Base-by-base conservation (phyloP, 2,888 invertebrate species). In the Drosophila antonietae region DNA sequence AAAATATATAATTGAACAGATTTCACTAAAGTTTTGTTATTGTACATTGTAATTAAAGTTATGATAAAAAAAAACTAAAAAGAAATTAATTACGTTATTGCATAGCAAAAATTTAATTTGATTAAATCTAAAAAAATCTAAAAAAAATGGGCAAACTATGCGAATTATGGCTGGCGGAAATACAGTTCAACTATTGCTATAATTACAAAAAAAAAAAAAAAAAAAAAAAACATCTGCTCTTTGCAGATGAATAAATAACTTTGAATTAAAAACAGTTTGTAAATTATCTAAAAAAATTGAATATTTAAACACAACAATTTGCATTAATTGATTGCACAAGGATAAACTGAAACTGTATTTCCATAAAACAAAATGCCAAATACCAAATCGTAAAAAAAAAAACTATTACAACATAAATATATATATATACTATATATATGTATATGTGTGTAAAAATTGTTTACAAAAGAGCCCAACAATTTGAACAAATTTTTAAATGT, bases 401-500 rank as follows among this genome's bases (percentile, higher is more conserved):
- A 12, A n/a, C 49, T 10, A 41, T 28, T 2, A 39, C 15, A 39
- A 31, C 9, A 28, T 5, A 51, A 43, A 53, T 51, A 62, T 57
- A 43, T 60, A 59, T 47, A 28, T 37, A 39, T 39, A 15, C 6
- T 39, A 15, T 15, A 15, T 39, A 39, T 14, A 39, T 37, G 44
- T 41, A 57, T 49, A 35, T 28, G 0, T 43, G 43, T 15, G 46
- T 23, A n/a, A 37, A 58, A 23, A 52, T 56, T 72, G 81, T 79
- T 81, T 73, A 77, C 77, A 79, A 55, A 49, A 35, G 8, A 57
- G 23, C 47, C 57, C 43, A 56, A 60, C 23, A 41, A 61, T 67
- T 70, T 56, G 80, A 73, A 70, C 63, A 70, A 74, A 83, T 79
- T 86, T 83, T 83, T 71, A 81, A 83, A 83, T 82, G 85, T 82